Evolutionary conservation across 1,140 invertebrate species (phyloP), one percentile per base, ranked within the genome.

Genomic region (Caenorhabditis tropicalis): DNA sequence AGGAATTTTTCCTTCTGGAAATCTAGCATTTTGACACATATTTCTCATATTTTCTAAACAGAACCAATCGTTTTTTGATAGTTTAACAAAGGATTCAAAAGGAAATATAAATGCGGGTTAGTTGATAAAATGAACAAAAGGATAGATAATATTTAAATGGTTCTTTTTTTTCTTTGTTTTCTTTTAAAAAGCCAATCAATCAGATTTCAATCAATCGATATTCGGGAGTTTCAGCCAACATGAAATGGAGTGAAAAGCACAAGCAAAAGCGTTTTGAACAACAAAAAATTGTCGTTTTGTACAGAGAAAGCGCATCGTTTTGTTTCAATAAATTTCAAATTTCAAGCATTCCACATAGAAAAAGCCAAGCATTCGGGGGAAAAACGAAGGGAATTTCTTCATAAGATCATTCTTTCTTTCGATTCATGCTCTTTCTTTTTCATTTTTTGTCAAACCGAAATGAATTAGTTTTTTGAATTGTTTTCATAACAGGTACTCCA

Each of bases 281-380:
- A 12, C 16, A 16, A 9, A 16, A 46, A 51, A 19, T 51, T 51
- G 15, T 15, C n/a, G 15, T 10, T 12, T 43, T 43, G 5, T 43
- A 5, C 39, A 43, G 39, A 5, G 5, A 12, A 43, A 51, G 19
- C 19, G 48, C 0, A 0, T 19, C n/a, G 0, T 19, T 12, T 46
- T 46, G 16, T 46, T 46, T 12, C n/a, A 10, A 51, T 15, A 12
- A 51, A 51, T 51, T 51, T 51, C 19, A 19, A 51, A 33, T 15
- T 10, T 36, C 58, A 65, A 65, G 58, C 65, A 74, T 74, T 74
- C 65, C 65, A 85, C 79, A 81, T 39, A 83, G 79, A 84, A 81
- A 74, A 74, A 84, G 56, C 39, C 36, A 49, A 51, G 58, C 83
- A 84, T 36, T 85, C n/a, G 43, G 31, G n/a, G 36, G 27, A 16